A percentile compares a stretch with the other conserved stretches of the same genome.
Conservation (phyloP, 2,888 invertebrate species). For the Poecilus cupreus region DNA sequence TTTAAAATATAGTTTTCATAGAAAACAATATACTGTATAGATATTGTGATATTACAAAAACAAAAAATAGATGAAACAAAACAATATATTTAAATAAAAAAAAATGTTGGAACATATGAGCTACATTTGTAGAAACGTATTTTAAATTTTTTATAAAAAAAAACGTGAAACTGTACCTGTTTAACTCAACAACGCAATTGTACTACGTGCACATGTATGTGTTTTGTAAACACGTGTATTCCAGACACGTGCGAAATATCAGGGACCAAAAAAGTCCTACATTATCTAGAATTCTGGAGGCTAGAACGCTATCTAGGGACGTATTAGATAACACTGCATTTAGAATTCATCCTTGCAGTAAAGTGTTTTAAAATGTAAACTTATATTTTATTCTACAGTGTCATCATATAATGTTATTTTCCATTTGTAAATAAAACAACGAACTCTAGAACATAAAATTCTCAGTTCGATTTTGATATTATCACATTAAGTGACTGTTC, state of each 20-base stretch:
- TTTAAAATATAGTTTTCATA: not conserved
- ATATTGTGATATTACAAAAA: not conserved
- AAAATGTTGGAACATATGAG: not conserved
- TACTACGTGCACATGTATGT: not conserved
- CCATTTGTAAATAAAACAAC: too few relatives aligned
- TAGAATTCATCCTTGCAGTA: not conserved
- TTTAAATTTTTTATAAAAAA: slow-evolving; percentile 5
- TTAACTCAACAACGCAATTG: slow-evolving; percentile 1
- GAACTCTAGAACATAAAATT: too few relatives aligned
- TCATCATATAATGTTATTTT: not conserved
- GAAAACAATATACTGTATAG: not conserved
- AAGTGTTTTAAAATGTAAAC: not conserved
- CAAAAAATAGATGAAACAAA: not conserved
- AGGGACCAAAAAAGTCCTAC: slow-evolving; percentile 1
- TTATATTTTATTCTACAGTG: not conserved
- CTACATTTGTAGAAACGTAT: not conserved
- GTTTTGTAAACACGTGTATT: not conserved
- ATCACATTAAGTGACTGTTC: too few relatives aligned
- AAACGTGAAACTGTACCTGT: slow-evolving; percentile 5
- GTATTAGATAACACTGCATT: slow-evolving; percentile 16
- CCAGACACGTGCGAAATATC: slow-evolving; percentile 35
- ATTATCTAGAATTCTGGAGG: slow-evolving; percentile 25
- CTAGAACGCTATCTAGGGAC: slow-evolving; percentile 1
- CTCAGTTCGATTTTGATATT: too few relatives aligned
- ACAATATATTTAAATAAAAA: not conserved